A percentile compares a stretch with the other conserved stretches of the same genome.
phyloP scores from a whole-genome alignment of 1,140 invertebrate species.

The Bombus picipes region DNA sequence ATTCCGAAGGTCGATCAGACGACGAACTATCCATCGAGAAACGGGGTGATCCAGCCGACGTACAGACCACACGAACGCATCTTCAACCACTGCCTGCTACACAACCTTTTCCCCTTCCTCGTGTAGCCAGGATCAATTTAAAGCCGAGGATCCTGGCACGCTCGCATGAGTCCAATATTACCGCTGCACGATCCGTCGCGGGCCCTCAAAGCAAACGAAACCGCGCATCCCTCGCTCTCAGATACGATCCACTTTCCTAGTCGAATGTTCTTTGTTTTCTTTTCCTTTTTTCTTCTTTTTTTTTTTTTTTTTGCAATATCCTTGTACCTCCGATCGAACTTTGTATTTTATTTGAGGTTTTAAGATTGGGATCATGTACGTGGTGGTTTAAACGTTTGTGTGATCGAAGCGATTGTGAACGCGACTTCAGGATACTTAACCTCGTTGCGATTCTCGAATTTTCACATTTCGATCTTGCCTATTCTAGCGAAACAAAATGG shows the following conservation, averaged over 20 bases:
- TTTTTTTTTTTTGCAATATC: not conserved
- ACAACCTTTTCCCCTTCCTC: not conserved
- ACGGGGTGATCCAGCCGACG: constrained; percentile 41
- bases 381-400: no score
- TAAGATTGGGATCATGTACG: no score
- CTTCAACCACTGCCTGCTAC: constrained; percentile 31
- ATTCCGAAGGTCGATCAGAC: constrained; percentile 51
- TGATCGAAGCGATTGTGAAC: no score
- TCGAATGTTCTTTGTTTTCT: not conserved
- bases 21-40: constrained; percentile 41
- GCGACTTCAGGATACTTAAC: no score
- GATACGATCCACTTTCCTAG: not conserved
- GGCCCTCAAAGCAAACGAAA: constrained; percentile 14
- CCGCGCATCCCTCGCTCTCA: not conserved
- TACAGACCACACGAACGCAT: constrained; percentile 28
- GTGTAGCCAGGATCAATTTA: constrained; percentile 29
- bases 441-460: no score
- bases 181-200: not conserved
- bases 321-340: not conserved
- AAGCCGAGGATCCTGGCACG: constrained; percentile 15
- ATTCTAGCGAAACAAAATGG: no score
- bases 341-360: not conserved
- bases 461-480: no score
- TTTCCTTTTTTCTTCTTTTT: no score
- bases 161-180: constrained; percentile 13